A percentile compares a stretch with the other conserved stretches of the same genome.
Conservation (phyloP, 2,797 vertebrate genomes). For the Muscicapa striata region DNA sequence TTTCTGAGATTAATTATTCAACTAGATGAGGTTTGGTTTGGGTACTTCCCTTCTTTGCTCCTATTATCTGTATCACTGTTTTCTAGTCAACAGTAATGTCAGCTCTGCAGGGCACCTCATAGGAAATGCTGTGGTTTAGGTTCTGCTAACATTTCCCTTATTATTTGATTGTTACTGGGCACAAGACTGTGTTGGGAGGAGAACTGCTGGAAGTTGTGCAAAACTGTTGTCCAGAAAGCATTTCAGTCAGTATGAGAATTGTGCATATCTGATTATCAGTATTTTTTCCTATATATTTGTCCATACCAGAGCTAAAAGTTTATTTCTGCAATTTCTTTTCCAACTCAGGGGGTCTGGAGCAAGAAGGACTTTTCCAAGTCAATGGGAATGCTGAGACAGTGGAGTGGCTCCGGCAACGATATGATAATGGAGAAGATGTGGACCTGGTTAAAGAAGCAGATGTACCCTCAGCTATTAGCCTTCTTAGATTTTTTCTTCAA, state of each 20-base stretch:
- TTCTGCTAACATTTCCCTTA: not conserved
- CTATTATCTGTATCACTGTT: not conserved
- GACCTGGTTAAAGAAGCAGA: slow-evolving; percentile 96
- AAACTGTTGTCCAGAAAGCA: not conserved
- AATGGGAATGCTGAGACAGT: slow-evolving; percentile 97
- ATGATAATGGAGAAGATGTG: slow-evolving; percentile 93
- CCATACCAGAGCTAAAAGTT: not conserved
- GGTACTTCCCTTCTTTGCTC: not conserved
- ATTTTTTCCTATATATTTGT: not conserved
- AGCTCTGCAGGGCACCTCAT: not conserved
- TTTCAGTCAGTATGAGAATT: not conserved
- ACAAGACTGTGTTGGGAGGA: not conserved
- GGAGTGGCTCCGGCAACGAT: slow-evolving; percentile 95
- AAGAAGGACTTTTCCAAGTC: slow-evolving; percentile 96
- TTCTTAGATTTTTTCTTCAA: slow-evolving; percentile 97
- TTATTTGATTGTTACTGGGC: not conserved
- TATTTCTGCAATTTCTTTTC: slow-evolving; percentile 33
- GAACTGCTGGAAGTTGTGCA: not conserved
- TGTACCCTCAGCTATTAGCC: slow-evolving; percentile 94
- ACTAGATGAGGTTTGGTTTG: not conserved
- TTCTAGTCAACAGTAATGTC: not conserved
- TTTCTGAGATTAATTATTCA: not conserved
- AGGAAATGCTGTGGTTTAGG: not conserved
- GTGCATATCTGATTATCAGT: not conserved
- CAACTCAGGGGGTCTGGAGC: slow-evolving; percentile 88